Base-by-base conservation (phyloP, 2,888 invertebrate species). In the Synergus japonicus region DNA sequence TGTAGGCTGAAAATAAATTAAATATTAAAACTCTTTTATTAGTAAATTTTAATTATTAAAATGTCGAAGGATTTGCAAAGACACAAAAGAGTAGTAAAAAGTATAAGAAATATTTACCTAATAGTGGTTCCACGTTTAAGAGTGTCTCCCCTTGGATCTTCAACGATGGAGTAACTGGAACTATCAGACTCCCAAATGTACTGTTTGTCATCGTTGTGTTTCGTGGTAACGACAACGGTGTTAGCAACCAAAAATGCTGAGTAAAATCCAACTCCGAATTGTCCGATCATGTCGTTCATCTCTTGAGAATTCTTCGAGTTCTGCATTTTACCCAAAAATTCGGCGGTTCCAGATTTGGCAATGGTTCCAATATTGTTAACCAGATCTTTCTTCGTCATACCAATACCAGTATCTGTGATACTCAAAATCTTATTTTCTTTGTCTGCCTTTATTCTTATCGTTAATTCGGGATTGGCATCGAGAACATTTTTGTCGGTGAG, bases 181-280 rank as follows among this genome's bases (percentile, higher is more conserved):
- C 99, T 97, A 93, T 99, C 99, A 0, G 98, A 98, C 92, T 99
- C 98, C 99, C 99, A 99, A 88, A 99, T 96, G 93, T 98, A 96
- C 92, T 99, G 99, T 83, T 94, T 94, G 92, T 98, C 98, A 87
- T 96, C 96, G 92, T 98, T 98, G 93, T 98, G 95, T 92, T 99
- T 99, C 13, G 98, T 97, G 1, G 97, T 97, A 1, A 99, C 99
- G 76, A 98, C 95, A 67, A 99, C 99, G 88, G 96, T 95, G 92
- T 99, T 98, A 44, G 99, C 98, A 80, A 99, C 99, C 91, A 93
- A 94, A 94, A 99, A 99, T 3, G 98, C 96, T 0, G 99, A 99
- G 93, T 99, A 99, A 94, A 99, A 99, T 81, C 99, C 99, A 85
- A 99, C 99, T 91, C 99, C 99, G 93, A 99, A 99, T 93, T 99